A percentile compares a stretch with the other conserved stretches of the same genome.
These are phyloP conservation scores for Pangasianodon gigas DNA, from an alignment of 2,113 vertebrate species.

Conservation along the genomic window DNA sequence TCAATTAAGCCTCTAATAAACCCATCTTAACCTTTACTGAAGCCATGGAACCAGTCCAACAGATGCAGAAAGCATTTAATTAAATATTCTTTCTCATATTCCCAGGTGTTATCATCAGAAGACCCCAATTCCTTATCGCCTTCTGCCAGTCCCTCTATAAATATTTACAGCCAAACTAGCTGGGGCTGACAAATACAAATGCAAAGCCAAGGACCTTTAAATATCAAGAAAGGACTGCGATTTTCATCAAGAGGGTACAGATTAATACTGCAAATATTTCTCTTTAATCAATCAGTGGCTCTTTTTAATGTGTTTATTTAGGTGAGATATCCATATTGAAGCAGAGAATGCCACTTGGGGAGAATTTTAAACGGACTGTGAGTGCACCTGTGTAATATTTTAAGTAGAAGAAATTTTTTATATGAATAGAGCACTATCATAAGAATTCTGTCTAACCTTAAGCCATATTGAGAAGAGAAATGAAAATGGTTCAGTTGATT, in stretches of 20 bases:
- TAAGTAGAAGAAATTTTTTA: background rate
- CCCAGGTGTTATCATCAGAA: slow-evolving; percentile 69
- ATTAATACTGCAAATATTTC: slow-evolving; percentile 70
- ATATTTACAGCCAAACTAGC: slow-evolving; percentile 71
- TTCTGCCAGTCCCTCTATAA: slow-evolving; percentile 70
- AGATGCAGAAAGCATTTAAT: slow-evolving; percentile 67
- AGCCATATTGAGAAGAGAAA: background rate
- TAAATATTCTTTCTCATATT: slow-evolving; percentile 70
- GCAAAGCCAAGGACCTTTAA: slow-evolving; percentile 60
- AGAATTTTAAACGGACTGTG: background rate
- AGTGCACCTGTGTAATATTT: slow-evolving; percentile 58
- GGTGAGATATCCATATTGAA: slow-evolving; percentile 39
- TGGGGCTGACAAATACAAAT: slow-evolving; percentile 71
- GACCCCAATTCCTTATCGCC: slow-evolving; percentile 71
- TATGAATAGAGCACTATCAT: slow-evolving; percentile 20
- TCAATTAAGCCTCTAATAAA: slow-evolving; percentile 45
- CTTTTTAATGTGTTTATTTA: slow-evolving; percentile 63
- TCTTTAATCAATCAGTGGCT: slow-evolving; percentile 59
- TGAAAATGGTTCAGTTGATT: background rate
- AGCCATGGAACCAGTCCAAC: slow-evolving; percentile 44
- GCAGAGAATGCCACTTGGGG: background rate
- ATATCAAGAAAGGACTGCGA: slow-evolving; percentile 59
- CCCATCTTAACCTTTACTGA: slow-evolving; percentile 62
- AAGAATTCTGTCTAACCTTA: background rate
- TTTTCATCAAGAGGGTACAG: slow-evolving; percentile 58